Conservation (phyloP, 2,113 vertebrate species). For the Pachyramphus minor region DNA sequence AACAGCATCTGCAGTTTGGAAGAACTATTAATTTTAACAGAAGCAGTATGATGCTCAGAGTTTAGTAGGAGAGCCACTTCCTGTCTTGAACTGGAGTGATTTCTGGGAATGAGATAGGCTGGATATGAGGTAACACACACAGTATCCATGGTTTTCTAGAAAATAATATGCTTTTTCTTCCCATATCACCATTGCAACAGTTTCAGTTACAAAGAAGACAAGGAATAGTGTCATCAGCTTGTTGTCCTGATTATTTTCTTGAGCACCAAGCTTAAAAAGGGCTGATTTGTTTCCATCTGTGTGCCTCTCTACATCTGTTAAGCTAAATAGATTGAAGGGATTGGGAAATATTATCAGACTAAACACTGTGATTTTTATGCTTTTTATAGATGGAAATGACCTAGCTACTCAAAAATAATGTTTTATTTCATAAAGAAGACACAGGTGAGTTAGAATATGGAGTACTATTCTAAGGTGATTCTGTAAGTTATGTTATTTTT, state of each 20-base stretch:
- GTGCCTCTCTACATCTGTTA: not conserved
- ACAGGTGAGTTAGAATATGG: not conserved
- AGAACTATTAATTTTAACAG: not conserved
- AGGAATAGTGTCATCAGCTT: not conserved
- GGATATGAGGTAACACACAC: not conserved
- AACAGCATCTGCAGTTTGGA: not conserved
- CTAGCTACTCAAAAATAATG: not conserved
- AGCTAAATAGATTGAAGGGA: not conserved
- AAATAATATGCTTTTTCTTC: not conserved
- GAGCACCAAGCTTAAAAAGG: not conserved
- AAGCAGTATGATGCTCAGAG: not conserved
- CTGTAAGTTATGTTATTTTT: not conserved
- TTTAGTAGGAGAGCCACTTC: not conserved
- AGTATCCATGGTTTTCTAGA: not conserved
- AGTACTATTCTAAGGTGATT: not conserved
- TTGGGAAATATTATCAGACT: not conserved
- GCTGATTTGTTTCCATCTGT: constrained; percentile 21
- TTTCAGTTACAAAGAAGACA: not conserved
- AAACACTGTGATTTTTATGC: not conserved
- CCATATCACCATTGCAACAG: not conserved
- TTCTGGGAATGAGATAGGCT: not conserved
- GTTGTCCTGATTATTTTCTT: not conserved
- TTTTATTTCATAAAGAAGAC: not conserved
- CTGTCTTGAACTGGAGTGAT: not conserved
- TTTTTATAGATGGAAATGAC: not conserved